Conservation (phyloP, 2,888 invertebrate genomes). For the Drosophila helvetica region DNA sequence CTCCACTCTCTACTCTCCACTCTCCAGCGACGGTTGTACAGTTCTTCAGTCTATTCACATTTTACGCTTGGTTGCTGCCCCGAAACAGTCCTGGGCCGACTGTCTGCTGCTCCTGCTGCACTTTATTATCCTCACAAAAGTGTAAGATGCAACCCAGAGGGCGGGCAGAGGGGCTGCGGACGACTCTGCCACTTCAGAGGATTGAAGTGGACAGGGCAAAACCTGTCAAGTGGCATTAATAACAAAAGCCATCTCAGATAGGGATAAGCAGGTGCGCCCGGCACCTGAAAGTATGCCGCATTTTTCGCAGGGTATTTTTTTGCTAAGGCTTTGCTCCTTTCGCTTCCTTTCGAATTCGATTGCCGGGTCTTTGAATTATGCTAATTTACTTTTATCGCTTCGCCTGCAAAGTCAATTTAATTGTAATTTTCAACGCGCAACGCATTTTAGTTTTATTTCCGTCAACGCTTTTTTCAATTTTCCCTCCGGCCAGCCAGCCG, state of each 20-base stretch:
- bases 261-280: conserved; percentile 31
- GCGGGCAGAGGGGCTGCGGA: conserved; percentile 29
- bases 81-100: conserved; percentile 52
- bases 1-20: conserved; percentile 12
- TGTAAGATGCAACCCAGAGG: conserved; percentile 43
- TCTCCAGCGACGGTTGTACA: conserved; percentile 45
- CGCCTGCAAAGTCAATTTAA: conserved; percentile 75
- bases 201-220: conserved; percentile 61
- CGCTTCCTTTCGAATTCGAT: conserved; percentile 52
- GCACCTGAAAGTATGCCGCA: conserved; percentile 37
- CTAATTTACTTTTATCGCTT: conserved; percentile 81
- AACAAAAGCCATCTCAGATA: conserved; percentile 58
- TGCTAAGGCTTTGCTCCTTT: conserved; percentile 3
- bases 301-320: not conserved
- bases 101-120: conserved; percentile 55
- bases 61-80: conserved; percentile 70
- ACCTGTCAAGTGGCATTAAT: conserved; percentile 70
- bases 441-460: conserved; percentile 70
- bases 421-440: conserved; percentile 76
- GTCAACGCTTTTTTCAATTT: conserved; percentile 63
- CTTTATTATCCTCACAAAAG: conserved; percentile 64
- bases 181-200: conserved; percentile 57
- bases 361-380: conserved; percentile 76
- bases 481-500: conserved; percentile 5
- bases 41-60: conserved; percentile 69